Base-by-base conservation (phyloP, 2,888 invertebrate genomes). In the Macrostomum cliftonense region DNA sequence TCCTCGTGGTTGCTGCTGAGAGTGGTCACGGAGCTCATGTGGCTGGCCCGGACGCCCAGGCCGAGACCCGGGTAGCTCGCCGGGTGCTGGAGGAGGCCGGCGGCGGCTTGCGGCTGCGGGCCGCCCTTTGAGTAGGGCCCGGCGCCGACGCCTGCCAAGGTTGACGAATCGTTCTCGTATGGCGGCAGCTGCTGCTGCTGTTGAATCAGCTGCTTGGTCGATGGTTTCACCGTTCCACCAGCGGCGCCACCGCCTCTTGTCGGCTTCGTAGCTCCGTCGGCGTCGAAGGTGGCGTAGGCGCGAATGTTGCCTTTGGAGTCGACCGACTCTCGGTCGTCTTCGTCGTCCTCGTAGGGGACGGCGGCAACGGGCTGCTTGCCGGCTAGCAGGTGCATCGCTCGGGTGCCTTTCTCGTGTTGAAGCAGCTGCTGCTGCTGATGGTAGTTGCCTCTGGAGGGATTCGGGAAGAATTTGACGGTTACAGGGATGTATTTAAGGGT, bases 1-100 rank as follows among this genome's bases (percentile, higher is more conserved):
- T 65, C 64, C 42, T 64, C 64, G 20, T 63, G 53, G 38, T 63
- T 64, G 16, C 63, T 62, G 2, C 64, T 64, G 12, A 64, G 63
- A 1, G 64, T 64, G 5, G 64, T 64, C 11, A 63, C 60, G 43
- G 62, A 63, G 9, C 63, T 64, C 19, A 64, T 59, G n/a, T 61
- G 57, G 49, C 63, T 63, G 28, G 28, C 28, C 5, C 28, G 28
- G 28, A 28, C 28, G 28, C 28, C 28, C 5, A 28, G 28, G 28
- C 28, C 28, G 5, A 28, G 28, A n/a, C 38, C 45, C 12, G 14
- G 19, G 28, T 44, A 44, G 13, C 13, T 13, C 38, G 20, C 20
- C 20, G 40, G 16, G 20, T 40, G 20, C 20, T 40, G 16, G 40
- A 5, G 20, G 20, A 5, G 16, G 20, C 20, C 16, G 40, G 16